Evolutionary conservation across 2,113 vertebrate genomes (phyloP).

Genomic region (Onychostruthus taczanowskii): DNA sequence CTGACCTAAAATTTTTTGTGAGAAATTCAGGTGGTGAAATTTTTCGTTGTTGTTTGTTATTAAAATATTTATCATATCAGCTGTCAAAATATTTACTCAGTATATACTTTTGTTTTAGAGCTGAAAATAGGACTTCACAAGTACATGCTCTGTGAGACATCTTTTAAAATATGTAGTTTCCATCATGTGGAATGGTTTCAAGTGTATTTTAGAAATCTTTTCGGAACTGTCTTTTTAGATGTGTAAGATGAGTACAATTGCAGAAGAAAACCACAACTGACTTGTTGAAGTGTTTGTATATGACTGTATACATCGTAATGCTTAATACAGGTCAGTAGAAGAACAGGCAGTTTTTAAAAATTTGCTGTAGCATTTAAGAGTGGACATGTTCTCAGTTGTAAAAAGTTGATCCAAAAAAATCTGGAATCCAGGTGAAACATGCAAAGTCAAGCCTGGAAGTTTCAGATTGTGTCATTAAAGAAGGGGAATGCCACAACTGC

Average conservation of each 20-base stretch:
- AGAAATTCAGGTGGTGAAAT: neutral
- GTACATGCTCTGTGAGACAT: neutral
- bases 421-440: neutral
- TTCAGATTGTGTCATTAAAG: neutral
- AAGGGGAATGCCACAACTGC: rapidly evolving
- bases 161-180: neutral
- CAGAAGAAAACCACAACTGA: neutral
- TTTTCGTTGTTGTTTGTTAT: neutral
- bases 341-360: neutral
- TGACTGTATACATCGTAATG: neutral
- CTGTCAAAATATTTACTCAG: neutral
- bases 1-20: neutral
- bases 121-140: neutral
- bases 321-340: neutral
- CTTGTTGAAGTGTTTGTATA: neutral
- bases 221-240: neutral
- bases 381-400: neutral
- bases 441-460: neutral
- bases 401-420: neutral
- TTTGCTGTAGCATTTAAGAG: neutral
- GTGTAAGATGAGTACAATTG: neutral
- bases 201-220: neutral
- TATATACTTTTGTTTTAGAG: neutral
- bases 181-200: neutral
- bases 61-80: neutral